These are phyloP conservation scores for Polypterus bichir DNA, from an alignment of 2,113 vertebrate genomes.

Conservation along the genomic window DNA sequence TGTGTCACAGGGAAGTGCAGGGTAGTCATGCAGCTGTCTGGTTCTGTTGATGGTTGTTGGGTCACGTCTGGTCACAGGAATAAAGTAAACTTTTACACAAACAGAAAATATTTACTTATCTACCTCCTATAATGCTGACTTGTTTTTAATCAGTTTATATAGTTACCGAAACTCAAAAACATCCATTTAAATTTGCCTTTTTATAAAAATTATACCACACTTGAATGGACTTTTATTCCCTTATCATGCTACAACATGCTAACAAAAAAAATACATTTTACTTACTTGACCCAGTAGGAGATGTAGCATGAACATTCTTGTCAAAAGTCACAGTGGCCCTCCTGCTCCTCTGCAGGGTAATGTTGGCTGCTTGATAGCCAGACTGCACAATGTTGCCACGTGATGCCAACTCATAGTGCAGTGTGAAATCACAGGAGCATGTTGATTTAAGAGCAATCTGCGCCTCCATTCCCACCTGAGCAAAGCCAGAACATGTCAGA, in stretches of 20 bases:
- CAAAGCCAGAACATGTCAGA: background rate
- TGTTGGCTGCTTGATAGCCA: slow-evolving; percentile 49
- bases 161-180: too few species aligned
- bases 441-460: slow-evolving; percentile 70
- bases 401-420: slow-evolving; percentile 75
- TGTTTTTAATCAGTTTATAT: too few species aligned
- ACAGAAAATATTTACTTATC: too few species aligned
- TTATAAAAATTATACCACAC: too few species aligned
- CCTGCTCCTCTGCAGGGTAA: slow-evolving; percentile 51
- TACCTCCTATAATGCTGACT: too few species aligned
- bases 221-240: too few species aligned
- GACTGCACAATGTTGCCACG: slow-evolving; percentile 78
- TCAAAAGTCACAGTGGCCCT: slow-evolving; percentile 55
- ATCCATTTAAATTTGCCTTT: too few species aligned
- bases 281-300: slow-evolving; percentile 43
- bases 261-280: background rate
- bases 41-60: slow-evolving; percentile 39
- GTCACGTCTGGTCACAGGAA: slow-evolving; percentile 25
- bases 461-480: slow-evolving; percentile 69
- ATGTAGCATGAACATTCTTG: slow-evolving; percentile 42
- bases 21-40: slow-evolving; percentile 57
- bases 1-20: slow-evolving; percentile 53
- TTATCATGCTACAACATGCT: background rate
- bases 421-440: slow-evolving; percentile 74
- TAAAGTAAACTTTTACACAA: too few species aligned